These are phyloP conservation scores for Petroica traversi DNA, from an alignment of 2,113 vertebrate genomes.

Conservation along the genomic window DNA sequence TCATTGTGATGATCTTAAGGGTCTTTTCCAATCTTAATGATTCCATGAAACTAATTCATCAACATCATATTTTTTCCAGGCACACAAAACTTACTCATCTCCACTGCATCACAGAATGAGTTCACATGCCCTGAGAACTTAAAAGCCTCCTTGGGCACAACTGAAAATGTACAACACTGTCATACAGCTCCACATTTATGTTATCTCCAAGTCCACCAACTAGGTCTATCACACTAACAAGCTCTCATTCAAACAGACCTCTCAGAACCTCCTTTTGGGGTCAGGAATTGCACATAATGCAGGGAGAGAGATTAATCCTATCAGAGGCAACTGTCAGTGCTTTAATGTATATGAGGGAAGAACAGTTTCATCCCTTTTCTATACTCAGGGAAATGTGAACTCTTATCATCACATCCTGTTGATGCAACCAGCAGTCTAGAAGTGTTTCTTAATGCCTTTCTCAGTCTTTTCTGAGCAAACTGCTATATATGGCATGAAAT, in stretches of 20 bases:
- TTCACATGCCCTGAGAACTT: background rate
- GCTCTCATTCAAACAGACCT: background rate
- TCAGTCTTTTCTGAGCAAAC: background rate
- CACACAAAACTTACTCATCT: background rate
- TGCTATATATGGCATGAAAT: background rate
- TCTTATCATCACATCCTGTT: background rate
- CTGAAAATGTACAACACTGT: background rate
- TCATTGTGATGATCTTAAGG: background rate
- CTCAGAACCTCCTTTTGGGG: background rate
- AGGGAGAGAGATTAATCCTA: background rate
- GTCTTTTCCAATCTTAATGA: background rate
- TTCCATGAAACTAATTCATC: background rate
- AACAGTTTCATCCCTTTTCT: background rate
- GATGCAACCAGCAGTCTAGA: background rate
- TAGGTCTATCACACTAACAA: background rate
- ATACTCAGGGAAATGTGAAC: background rate
- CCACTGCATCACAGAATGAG: background rate
- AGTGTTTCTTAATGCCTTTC: background rate
- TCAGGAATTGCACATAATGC: background rate
- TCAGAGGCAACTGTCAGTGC: background rate
- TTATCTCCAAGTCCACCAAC: background rate
- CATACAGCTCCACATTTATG: background rate
- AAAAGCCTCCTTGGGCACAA: background rate
- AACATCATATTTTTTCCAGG: background rate
- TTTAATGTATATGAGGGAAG: background rate